A percentile compares a stretch with the other conserved stretches of the same genome.
Conservation (phyloP, 2,797 vertebrate species). For the Nasua narica region DNA sequence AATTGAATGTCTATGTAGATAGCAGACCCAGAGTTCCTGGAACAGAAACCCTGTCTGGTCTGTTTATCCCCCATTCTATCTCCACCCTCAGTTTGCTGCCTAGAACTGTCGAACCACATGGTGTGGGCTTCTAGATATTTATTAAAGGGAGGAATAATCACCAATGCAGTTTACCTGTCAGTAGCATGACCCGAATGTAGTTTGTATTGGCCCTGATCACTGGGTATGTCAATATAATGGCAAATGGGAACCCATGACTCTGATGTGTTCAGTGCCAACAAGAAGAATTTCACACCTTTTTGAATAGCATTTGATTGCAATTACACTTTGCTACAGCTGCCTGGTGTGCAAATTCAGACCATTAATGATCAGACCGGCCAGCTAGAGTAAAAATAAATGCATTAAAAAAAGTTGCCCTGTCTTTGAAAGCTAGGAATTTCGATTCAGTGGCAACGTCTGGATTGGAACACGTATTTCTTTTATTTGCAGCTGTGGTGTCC, state of each 20-base stretch:
- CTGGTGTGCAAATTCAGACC: neutral
- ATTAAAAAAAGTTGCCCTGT: neutral
- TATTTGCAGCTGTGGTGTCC: neutral
- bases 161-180: neutral
- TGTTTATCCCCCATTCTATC: neutral
- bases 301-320: neutral
- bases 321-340: neutral
- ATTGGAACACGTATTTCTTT: neutral
- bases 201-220: neutral
- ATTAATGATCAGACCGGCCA: neutral
- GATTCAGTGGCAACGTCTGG: neutral
- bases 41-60: neutral
- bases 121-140: neutral
- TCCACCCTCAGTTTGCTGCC: too few relatives aligned
- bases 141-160: neutral
- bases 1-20: neutral
- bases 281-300: constrained; percentile 21
- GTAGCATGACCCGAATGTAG: neutral
- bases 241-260: neutral
- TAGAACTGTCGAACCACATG: too few relatives aligned
- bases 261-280: neutral
- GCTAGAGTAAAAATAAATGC: neutral
- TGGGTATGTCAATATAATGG: neutral
- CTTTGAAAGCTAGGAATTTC: neutral
- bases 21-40: neutral